Base-by-base conservation (phyloP, 2,797 vertebrate genomes). In the Paramormyrops hopkinsi region DNA sequence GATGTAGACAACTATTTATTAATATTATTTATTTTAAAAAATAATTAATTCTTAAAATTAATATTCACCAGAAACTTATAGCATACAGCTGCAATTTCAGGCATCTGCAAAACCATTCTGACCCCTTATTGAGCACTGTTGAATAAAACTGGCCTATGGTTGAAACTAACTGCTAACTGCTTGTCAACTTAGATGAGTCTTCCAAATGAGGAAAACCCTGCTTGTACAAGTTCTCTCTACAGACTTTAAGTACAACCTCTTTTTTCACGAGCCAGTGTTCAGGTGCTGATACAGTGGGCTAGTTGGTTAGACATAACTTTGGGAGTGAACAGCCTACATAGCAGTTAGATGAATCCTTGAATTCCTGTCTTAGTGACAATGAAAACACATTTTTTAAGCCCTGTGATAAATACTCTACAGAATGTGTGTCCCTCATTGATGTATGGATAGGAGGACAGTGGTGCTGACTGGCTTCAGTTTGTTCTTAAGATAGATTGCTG, bases 401-500 rank as follows among this genome's bases (percentile, higher is more conserved):
- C 83, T n/a, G 22, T 84, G 44, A 85, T 29, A 85, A 79, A 79
- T 79, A 79, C 37, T 79, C 12, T 2, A 79, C 33, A 79, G 73
- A 79, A 44, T 79, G 6, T 11, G 17, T 79, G 37, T 79, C 73
- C 73, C 73, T 48, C 41, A 0, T 22, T 84, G 82, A 48, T 46
- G n/a, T 84, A 48, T 22, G 82, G 22, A 46, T 8, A 46, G n/a
- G 41, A 41, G 37, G 44, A 46, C 76, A 82, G 17, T 19, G 44
- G 46, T 4, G n/a, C 46, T 84, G 82, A 84, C 44, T 84, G 46
- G 22, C 19, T 82, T 84, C 46, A 84, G n/a, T 84, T 50, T 84
- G 82, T 84, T 84, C 82, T 84, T 29, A 84, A 79, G 73, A 79
- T 7, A 79, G 73, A 79, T 79, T 84, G 82, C 9, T 84, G 46